Evolutionary conservation across 2,113 vertebrate species (phyloP), one percentile per base, ranked within the genome.

Genomic region (Dipodomys merriami): DNA sequence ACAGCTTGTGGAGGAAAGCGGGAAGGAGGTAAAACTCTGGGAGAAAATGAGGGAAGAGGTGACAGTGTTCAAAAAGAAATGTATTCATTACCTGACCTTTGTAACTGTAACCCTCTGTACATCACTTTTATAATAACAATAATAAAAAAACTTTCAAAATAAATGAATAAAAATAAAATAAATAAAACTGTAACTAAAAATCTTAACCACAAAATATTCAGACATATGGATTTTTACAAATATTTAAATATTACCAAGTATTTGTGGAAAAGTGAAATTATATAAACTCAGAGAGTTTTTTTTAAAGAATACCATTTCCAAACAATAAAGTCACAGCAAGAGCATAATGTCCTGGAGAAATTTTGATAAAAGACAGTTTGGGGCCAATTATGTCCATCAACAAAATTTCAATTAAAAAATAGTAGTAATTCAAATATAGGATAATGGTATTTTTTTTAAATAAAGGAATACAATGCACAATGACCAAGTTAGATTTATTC

Each of bases 341-440:
- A 57, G 53, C 53, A 16, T 57, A 57, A 57, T 16, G 15, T 57
- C 0, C 16, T 19, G 73, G 12, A 60, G 71, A 80, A 62, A n/a
- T 79, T 67, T 71, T 27, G 29, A 92, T 27, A 82, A 83, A 57
- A n/a, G 10, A 49, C 29, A 33, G 85, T 57, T 91, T 95, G 65
- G 91, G 19, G 76, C 33, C 68, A 86, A 89, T n/a, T 29, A 22
- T 91, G 85, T 72, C 81, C 10, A 78, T 82, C 29, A 92, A 91
- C 15, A 67, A 46, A 49, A n/a, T 84, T 77, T 80, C 64, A 57
- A 57, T 15, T 64, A 94, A 95, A 92, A 86, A 82, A 35, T 76
- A 94, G 57, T 49, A 76, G 23, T 39, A 91, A 64, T 85, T 49
- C 71, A 92, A 39, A 78, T 83, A 64, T 11, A 79, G 64, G 2